These are phyloP conservation scores for Drosophila melanica DNA, from an alignment of 1,140 invertebrate species.

Conservation along the genomic window DNA sequence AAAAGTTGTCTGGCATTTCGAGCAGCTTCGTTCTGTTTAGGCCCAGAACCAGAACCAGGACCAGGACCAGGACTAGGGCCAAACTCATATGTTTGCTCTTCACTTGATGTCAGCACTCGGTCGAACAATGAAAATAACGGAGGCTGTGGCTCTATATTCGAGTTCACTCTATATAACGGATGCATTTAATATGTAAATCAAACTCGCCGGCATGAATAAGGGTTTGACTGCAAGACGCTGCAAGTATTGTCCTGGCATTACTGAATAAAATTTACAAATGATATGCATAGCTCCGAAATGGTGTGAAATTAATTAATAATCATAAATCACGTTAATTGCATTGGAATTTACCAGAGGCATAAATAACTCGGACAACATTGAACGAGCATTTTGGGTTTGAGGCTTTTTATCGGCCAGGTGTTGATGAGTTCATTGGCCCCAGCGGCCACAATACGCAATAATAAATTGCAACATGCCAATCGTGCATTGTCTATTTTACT, in stretches of 20 bases:
- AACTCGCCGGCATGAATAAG: constrained; percentile 61
- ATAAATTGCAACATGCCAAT: constrained; percentile 35
- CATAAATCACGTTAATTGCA: constrained; percentile 73
- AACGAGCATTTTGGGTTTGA: constrained; percentile 13
- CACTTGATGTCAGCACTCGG: neutral
- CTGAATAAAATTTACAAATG: constrained; percentile 9
- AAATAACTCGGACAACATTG: constrained; percentile 42
- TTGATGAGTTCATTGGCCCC: constrained; percentile 52
- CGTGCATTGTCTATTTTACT: neutral
- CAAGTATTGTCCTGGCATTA: constrained; percentile 54
- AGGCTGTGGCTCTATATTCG: neutral
- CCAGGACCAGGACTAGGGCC: neutral
- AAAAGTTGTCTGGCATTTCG: constrained; percentile 16
- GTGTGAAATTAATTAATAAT: constrained; percentile 65
- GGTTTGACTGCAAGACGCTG: constrained; percentile 35
- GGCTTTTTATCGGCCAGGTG: constrained; percentile 44
- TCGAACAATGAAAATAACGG: too few species aligned
- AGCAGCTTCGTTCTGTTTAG: constrained; percentile 1
- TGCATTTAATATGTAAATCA: constrained; percentile 76
- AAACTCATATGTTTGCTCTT: neutral
- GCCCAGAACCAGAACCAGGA: neutral
- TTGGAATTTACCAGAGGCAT: constrained; percentile 29
- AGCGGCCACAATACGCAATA: constrained; percentile 27
- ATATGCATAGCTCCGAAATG: constrained; percentile 34
- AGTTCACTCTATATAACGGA: constrained; percentile 30